Percentiles rank a stretch among this genome's conserved stretches.
These are phyloP conservation scores for Acanthurus leucopareius DNA, from an alignment of 2,797 vertebrate genomes.

Conservation along the genomic window DNA sequence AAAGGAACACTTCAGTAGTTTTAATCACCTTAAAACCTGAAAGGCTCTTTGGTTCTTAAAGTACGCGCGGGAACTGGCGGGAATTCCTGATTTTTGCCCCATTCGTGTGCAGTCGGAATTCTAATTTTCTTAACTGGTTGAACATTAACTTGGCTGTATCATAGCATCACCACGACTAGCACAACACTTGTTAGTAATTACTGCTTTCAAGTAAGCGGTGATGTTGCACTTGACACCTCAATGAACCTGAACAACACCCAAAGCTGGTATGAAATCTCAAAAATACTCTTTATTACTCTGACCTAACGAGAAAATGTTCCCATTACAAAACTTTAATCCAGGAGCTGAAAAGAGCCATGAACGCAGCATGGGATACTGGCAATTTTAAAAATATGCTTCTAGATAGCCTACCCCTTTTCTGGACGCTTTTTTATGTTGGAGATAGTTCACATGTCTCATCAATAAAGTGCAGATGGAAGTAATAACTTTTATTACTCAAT, in stretches of 20 bases:
- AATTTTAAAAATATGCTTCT: neutral
- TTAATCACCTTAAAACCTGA: neutral
- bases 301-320: neutral
- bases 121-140: fast-evolving
- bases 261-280: neutral
- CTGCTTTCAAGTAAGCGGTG: neutral
- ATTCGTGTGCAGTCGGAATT: conserved; percentile 40
- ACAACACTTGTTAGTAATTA: neutral
- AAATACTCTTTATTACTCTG: neutral
- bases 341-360: neutral
- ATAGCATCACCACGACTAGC: neutral
- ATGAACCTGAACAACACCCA: too few relatives aligned
- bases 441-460: neutral
- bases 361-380: neutral
- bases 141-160: neutral
- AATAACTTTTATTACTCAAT: too few relatives aligned
- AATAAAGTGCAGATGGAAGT: neutral
- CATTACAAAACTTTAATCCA: fast-evolving
- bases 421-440: neutral
- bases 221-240: neutral
- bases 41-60: fast-evolving
- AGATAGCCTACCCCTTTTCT: neutral
- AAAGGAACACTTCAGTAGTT: neutral
- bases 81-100: conserved; percentile 5
- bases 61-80: conserved; percentile 38